These are phyloP conservation scores for Dicyrtomina minuta DNA, from an alignment of 2,888 invertebrate species.

Conservation along the genomic window DNA sequence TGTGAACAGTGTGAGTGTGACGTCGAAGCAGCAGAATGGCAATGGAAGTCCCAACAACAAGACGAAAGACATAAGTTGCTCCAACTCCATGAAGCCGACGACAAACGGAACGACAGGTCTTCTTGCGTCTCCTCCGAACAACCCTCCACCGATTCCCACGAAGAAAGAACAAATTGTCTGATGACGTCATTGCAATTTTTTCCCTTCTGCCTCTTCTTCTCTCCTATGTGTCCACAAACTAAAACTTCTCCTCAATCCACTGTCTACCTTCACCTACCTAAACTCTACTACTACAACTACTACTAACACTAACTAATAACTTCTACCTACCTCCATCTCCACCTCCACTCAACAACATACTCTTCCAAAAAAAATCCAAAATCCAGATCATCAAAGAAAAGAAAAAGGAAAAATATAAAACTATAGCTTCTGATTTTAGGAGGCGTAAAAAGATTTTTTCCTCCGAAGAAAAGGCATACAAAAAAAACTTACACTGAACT, in stretches of 20 bases:
- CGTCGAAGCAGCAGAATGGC: conserved; percentile 38
- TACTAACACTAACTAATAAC: too few relatives aligned
- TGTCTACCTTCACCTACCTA: background rate
- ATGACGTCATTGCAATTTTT: conserved; percentile 36
- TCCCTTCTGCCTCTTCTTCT: conserved; percentile 11
- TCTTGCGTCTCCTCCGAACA: conserved; percentile 35
- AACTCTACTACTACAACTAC: too few relatives aligned
- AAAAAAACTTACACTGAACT: too few relatives aligned
- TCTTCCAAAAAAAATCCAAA: too few relatives aligned
- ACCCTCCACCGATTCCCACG: conserved; percentile 49
- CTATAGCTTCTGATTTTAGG: too few relatives aligned
- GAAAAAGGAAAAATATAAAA: too few relatives aligned
- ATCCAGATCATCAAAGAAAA: too few relatives aligned
- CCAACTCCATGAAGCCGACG: conserved; percentile 41
- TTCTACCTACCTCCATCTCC: too few relatives aligned
- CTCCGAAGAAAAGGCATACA: too few relatives aligned
- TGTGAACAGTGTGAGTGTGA: conserved; percentile 39
- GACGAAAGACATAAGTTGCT: conserved; percentile 27
- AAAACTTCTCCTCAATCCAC: background rate
- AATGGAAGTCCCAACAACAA: conserved; percentile 33
- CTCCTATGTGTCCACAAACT: background rate
- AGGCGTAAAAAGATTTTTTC: too few relatives aligned
- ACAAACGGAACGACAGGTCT: conserved; percentile 45
- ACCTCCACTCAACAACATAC: too few relatives aligned
- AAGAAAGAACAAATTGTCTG: conserved; percentile 54